A percentile compares a stretch with the other conserved stretches of the same genome.
Conservation (phyloP, 2,888 invertebrate species). For the Tridacna gigas region DNA sequence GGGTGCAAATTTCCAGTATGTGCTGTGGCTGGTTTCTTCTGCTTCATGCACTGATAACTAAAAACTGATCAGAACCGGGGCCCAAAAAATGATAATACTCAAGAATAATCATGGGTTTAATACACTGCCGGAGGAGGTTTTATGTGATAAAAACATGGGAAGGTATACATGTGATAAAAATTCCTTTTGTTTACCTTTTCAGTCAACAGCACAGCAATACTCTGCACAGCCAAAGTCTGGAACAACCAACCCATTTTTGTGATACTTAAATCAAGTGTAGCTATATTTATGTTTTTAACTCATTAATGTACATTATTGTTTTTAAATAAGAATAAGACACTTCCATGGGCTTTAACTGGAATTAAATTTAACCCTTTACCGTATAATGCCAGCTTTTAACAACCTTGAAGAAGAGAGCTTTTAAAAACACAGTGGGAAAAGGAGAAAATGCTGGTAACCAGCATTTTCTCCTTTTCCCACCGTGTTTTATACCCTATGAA, state of each 20-base stretch:
- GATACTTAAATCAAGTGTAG: constrained; percentile 60
- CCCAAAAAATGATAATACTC: too few species aligned
- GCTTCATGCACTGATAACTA: too few species aligned
- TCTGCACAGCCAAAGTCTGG: constrained; percentile 76
- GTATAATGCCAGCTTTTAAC: background rate
- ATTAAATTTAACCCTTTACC: background rate
- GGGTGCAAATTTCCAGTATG: too few species aligned
- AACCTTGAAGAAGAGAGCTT: background rate
- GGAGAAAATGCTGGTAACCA: background rate
- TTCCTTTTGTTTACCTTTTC: constrained; percentile 55
- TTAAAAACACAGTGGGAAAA: background rate
- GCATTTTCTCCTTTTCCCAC: constrained; percentile 3
- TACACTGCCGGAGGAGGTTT: too few species aligned
- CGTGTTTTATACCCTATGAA: background rate
- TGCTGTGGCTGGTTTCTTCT: too few species aligned
- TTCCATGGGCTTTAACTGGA: background rate
- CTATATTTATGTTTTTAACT: constrained; percentile 21
- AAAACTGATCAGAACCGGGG: too few species aligned
- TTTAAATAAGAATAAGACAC: background rate
- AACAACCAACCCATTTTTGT: constrained; percentile 81
- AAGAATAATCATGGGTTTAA: too few species aligned
- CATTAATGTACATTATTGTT: constrained; percentile 3
- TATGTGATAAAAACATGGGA: too few species aligned
- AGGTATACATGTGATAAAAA: background rate
- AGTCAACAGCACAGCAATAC: constrained; percentile 79